A percentile compares a stretch with the other conserved stretches of the same genome.
phyloP scores from a whole-genome alignment of 2,888 invertebrate genomes.

The Leptopilina syphax region DNA sequence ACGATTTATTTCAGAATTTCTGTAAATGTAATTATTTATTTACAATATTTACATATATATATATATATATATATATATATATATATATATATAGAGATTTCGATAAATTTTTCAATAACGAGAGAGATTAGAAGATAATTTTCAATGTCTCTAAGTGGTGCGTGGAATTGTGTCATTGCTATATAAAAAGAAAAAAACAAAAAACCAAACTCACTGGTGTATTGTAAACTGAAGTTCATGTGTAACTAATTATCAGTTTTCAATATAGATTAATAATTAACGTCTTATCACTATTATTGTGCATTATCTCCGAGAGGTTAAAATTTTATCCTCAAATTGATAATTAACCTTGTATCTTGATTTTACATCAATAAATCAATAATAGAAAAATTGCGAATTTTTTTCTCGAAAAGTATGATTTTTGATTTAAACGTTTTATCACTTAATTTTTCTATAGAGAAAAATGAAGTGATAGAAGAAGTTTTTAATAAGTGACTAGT shows the following conservation, averaged over 20 bases:
- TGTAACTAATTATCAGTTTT: slow-evolving; percentile 31
- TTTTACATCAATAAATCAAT: too few relatives aligned
- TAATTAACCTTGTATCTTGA: not conserved
- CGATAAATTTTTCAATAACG: not conserved
- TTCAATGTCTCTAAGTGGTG: slow-evolving; percentile 2
- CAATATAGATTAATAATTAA: slow-evolving; percentile 30
- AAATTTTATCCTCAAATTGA: not conserved
- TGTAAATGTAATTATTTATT: not conserved
- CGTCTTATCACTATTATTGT: slow-evolving; percentile 17
- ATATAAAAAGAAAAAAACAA: slow-evolving; percentile 3
- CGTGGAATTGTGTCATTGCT: slow-evolving; percentile 35
- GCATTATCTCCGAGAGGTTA: not conserved
- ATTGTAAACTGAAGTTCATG: slow-evolving; percentile 22
- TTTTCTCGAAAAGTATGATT: too few relatives aligned
- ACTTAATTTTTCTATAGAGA: not conserved
- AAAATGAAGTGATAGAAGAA: not conserved
- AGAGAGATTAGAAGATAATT: slow-evolving; percentile 32
- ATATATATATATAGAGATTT: not conserved
- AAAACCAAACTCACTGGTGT: not conserved
- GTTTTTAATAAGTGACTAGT: not conserved
- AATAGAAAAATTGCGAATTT: too few relatives aligned
- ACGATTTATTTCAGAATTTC: not conserved
- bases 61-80: not conserved
- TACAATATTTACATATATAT: not conserved
- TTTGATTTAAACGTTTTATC: not conserved